Base-by-base conservation (phyloP, 2,797 vertebrate genomes). In the Anomalospiza imberbis region DNA sequence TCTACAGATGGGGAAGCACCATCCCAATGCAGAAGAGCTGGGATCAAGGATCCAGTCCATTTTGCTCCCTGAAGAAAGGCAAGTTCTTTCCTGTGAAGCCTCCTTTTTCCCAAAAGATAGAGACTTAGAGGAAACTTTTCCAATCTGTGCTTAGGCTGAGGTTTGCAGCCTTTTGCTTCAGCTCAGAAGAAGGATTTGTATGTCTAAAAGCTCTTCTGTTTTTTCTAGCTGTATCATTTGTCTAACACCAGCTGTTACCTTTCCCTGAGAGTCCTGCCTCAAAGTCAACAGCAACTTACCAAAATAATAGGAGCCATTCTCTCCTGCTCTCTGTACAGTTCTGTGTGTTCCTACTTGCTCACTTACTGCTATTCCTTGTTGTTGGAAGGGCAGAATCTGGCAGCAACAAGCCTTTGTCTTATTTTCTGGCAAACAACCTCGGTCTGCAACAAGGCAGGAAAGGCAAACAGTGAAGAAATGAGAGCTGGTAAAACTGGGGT, bases 241-340 rank as follows among this genome's bases (percentile, higher is more conserved):
- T 95, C 95, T 96, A 95, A 96, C 88, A 91, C 93, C 94, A 94
- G 90, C 91, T 96, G 93, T 94, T 95, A 96, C 95, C 96, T 96
- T 95, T 94, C 83, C 91, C 95, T 94, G 93, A 84, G 88, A 88
- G 60, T 91, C 86, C 86, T 94, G 91, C 74, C 94, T 93, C 91
- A 93, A 95, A 95, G 88, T 95, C 93, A 95, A 88, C 94, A 95
- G 84, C 62, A n/a, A 79, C 77, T 94, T 94, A 79, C 74, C 81
- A 85, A 94, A 95, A 96, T 95, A 97, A 96, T 91, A 91, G 80
- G 32, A 93, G 74, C 67, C 70, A 94, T 95, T 96, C 86, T 95
- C 77, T 93, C 84, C 55, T 5, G 8, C 88, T 88, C 80, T 94
- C 80, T 91, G 78, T 89, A 74, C 48, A 53, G 94, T 86, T 94